Evolutionary conservation across 92 coral and sea anemone genomes (phyloP).

Genomic region (Siderastrea siderea): DNA sequence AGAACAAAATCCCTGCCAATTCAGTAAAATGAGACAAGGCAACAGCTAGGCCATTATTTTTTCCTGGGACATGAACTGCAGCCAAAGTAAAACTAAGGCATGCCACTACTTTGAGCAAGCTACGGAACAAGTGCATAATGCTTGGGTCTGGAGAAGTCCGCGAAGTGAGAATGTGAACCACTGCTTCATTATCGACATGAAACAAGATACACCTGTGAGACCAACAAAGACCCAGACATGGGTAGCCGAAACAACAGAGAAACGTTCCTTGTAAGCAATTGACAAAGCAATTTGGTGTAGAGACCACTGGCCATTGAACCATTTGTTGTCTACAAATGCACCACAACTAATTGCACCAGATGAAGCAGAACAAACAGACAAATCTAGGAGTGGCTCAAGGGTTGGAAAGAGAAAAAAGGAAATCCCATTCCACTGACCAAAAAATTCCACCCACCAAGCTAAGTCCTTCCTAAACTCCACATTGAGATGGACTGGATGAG

Average conservation of each 20-base stretch:
- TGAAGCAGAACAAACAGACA: conserved; percentile 32
- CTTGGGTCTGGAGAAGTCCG: no score
- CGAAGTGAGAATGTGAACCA: no score
- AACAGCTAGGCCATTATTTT: no score
- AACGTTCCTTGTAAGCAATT: conserved; percentile 56
- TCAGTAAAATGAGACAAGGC: no score
- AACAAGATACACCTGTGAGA: no score
- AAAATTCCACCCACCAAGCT: conserved; percentile 44
- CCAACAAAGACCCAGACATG: neutral
- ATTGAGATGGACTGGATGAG: conserved; percentile 39
- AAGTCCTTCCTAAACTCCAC: conserved; percentile 41
- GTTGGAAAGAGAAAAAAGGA: conserved; percentile 44
- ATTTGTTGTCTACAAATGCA: neutral
- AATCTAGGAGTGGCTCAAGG: conserved; percentile 22
- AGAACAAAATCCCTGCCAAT: no score
- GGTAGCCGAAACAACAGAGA: conserved; percentile 32
- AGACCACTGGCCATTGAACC: conserved; percentile 60
- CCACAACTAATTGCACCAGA: conserved; percentile 44
- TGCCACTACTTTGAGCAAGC: no score
- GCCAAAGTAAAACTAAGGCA: no score
- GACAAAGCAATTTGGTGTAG: conserved; percentile 10
- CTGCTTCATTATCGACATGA: no score
- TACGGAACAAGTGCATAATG: no score
- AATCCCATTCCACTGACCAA: conserved; percentile 60
- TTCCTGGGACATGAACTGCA: no score